These are phyloP conservation scores for Pherbina coryleti DNA, from an alignment of 2,888 invertebrate genomes.

Conservation along the genomic window DNA sequence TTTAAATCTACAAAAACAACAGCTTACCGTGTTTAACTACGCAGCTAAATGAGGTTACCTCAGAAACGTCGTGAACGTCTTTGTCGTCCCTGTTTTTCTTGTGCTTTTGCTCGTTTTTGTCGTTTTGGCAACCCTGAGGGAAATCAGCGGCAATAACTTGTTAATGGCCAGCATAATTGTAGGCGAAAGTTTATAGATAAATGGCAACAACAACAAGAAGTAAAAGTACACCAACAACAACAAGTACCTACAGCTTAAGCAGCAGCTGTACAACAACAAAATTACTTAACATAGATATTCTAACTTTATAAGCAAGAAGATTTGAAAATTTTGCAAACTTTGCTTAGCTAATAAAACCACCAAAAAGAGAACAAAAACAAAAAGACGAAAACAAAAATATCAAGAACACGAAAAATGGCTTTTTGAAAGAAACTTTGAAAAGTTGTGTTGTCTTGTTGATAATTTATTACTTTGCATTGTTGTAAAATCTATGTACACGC, in stretches of 20 bases:
- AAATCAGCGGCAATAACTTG: not conserved
- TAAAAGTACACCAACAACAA: conserved; percentile 16
- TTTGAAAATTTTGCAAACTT: conserved; percentile 1
- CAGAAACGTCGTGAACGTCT: not conserved
- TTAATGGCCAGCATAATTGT: not conserved
- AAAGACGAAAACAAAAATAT: not conserved
- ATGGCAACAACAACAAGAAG: not conserved
- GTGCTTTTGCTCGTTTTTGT: not conserved
- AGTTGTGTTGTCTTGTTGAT: not conserved
- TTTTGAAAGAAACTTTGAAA: not conserved
- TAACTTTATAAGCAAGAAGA: not conserved
- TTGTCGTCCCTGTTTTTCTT: not conserved
- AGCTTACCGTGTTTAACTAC: not conserved
- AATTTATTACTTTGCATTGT: not conserved
- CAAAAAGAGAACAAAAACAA: not conserved
- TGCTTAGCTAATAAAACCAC: not conserved
- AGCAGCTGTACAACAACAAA: not conserved
- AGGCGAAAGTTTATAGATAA: not conserved
- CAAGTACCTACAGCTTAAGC: conserved; percentile 33
- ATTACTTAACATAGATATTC: not conserved
- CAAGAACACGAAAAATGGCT: not conserved
- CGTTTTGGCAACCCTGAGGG: not conserved
- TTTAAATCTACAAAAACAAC: not conserved
- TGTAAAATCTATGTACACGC: not conserved
- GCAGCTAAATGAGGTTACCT: not conserved